Evolutionary conservation across 2,888 invertebrate genomes (phyloP).

Genomic region (Ectemnius lituratus): DNA sequence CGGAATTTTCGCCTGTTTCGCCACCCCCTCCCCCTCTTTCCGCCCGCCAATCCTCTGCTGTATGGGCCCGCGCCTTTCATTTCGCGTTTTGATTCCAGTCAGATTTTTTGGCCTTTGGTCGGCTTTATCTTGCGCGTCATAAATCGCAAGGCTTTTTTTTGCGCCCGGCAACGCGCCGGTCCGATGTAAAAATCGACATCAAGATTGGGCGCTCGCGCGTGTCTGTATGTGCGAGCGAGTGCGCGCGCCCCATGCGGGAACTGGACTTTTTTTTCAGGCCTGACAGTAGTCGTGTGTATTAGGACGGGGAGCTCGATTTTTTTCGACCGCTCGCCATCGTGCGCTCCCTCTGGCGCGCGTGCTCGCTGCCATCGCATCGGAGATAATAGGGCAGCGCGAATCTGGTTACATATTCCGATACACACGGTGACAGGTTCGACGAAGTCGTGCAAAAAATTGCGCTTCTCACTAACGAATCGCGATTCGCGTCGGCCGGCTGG

Average conservation of each 20-base stretch:
- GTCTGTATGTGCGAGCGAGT: background rate
- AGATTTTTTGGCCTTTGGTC: constrained; percentile 45
- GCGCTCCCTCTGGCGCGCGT: constrained; percentile 13
- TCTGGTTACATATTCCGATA: constrained; percentile 52
- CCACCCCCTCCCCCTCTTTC: background rate
- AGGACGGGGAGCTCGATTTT: constrained; percentile 27
- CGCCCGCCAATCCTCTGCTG: background rate
- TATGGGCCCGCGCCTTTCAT: constrained; percentile 13
- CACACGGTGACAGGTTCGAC: constrained; percentile 45
- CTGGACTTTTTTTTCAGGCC: too few species aligned
- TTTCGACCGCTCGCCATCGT: constrained; percentile 27
- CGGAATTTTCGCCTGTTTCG: constrained; percentile 25
- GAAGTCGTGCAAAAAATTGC: constrained; percentile 50
- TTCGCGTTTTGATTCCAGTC: constrained; percentile 44
- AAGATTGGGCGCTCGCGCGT: constrained; percentile 25
- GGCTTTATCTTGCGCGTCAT: constrained; percentile 51
- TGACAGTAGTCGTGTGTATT: background rate
- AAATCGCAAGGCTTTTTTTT: constrained; percentile 42
- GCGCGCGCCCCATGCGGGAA: too few species aligned
- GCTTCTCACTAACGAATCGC: constrained; percentile 59
- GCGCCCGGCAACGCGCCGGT: constrained; percentile 4
- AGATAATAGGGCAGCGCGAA: constrained; percentile 52
- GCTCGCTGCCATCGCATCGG: constrained; percentile 32
- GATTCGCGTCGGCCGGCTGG: constrained; percentile 41
- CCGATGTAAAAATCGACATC: constrained; percentile 47